Percentiles rank a stretch among this genome's conserved stretches.
phyloP scores from a whole-genome alignment of 2,113 vertebrate genomes.

The Hirundichthys speculiger region DNA sequence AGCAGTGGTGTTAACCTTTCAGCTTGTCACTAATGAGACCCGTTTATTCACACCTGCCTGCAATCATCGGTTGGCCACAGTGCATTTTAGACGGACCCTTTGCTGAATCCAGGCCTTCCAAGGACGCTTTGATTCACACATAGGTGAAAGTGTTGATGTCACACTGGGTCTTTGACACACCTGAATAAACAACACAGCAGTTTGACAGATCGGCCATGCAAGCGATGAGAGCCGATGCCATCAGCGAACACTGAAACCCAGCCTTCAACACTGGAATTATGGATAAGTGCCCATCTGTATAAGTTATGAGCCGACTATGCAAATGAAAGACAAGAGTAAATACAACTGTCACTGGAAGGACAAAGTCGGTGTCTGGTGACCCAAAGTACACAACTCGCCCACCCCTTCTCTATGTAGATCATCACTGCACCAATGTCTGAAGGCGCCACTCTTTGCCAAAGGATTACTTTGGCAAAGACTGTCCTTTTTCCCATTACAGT shows the following conservation, averaged over 20 bases:
- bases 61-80: constrained; percentile 20
- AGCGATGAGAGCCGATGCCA: constrained; percentile 35
- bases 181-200: constrained; percentile 61
- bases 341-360: constrained; percentile 48
- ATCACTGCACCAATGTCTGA: constrained; percentile 64
- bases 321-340: constrained; percentile 38
- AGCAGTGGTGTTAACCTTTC: constrained; percentile 52
- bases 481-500: constrained; percentile 51
- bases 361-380: constrained; percentile 67
- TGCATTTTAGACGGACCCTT: constrained; percentile 31
- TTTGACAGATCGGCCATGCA: constrained; percentile 18
- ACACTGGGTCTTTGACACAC: constrained; percentile 63
- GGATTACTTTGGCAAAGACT: constrained; percentile 70
- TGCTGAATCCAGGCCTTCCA: constrained; percentile 37
- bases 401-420: constrained; percentile 47
- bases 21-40: constrained; percentile 48
- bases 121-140: constrained; percentile 64
- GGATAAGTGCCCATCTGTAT: constrained; percentile 13
- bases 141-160: constrained; percentile 65
- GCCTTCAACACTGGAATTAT: constrained; percentile 7
- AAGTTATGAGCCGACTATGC: constrained; percentile 12
- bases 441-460: constrained; percentile 68
- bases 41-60: constrained; percentile 39
- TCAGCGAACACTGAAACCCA: constrained; percentile 10
- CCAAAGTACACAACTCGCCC: constrained; percentile 64